Base-by-base conservation (phyloP, 1,140 invertebrate species). In the Argopecten irradians region DNA sequence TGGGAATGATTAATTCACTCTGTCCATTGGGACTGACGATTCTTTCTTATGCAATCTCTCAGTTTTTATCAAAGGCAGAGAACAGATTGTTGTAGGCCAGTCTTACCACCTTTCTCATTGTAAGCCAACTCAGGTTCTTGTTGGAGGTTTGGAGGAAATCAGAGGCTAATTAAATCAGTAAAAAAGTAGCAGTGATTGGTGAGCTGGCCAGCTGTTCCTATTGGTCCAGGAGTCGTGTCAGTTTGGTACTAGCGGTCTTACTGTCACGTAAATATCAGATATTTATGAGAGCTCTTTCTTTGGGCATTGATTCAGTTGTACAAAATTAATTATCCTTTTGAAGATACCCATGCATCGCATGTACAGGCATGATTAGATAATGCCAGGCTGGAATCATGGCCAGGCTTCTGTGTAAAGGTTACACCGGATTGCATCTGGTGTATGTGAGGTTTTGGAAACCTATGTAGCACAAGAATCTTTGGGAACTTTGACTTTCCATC, bases 251-350 rank as follows among this genome's bases (percentile, higher is more conserved):
- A 11, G 55, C 22, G 28, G 55, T 71, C 55, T 71, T 16, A 71
- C 55, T 71, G 55, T 71, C 55, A 71, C 55, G 55, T 71, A 71
- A 71, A 71, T 71, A 71, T 71, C 55, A 71, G 55, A 71, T 71
- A 71, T 71, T 71, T 71, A 71, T 71, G 55, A 71, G 55, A 71
- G 55, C 55, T 71, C 55, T 71, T 71, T 71, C 55, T 71, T 71
- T 71, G 1, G 55, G 55, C 55, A 71, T 71, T 71, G 55, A 71
- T 71, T 71, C 55, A 71, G 55, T 71, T 71, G 55, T 71, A 71
- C 55, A 71, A 71, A 71, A 71, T 71, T 71, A 71, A 71, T 71
- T 71, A 71, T 71, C 55, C 55, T n/a, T 71, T 71, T 71, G 55
- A 71, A 71, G 55, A 71, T 71, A 2, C 55, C 55, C 55, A 71